Evolutionary conservation across 2,888 invertebrate genomes (phyloP).

Genomic region (Melanostoma scalare): DNA sequence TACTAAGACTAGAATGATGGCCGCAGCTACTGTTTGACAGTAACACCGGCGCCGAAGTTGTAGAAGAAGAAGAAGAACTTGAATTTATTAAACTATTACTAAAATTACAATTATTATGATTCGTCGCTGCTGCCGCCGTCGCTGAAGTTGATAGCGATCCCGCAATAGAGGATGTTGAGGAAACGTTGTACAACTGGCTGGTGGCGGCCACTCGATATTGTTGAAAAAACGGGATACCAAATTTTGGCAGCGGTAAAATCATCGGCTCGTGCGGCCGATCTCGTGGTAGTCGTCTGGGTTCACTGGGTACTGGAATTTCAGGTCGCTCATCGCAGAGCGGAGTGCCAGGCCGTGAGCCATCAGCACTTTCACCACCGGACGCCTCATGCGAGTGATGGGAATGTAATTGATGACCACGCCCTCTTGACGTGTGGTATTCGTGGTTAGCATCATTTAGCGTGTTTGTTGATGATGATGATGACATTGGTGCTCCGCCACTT

Average conservation of each 20-base stretch:
- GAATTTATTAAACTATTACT: constrained; percentile 74
- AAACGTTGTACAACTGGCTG: constrained; percentile 56
- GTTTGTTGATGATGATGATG: constrained; percentile 76
- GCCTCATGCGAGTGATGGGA: constrained; percentile 83
- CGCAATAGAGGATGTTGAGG: constrained; percentile 73
- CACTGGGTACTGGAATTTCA: constrained; percentile 86
- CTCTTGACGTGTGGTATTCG: constrained; percentile 82
- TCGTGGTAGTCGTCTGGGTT: constrained; percentile 88
- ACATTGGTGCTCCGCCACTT: constrained; percentile 52
- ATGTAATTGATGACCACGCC: constrained; percentile 83
- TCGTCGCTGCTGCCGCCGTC: constrained; percentile 52
- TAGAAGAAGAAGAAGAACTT: constrained; percentile 75
- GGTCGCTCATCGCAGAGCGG: constrained; percentile 92
- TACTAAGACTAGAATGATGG: constrained; percentile 82
- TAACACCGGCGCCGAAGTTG: constrained; percentile 74
- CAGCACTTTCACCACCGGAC: constrained; percentile 85
- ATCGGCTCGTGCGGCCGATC: constrained; percentile 87
- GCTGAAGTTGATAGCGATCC: constrained; percentile 69
- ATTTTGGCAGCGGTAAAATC: constrained; percentile 93
- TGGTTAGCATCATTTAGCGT: constrained; percentile 78
- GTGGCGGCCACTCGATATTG: constrained; percentile 78
- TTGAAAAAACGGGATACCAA: constrained; percentile 88
- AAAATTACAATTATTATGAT: constrained; percentile 70
- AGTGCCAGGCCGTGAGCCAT: constrained; percentile 92
- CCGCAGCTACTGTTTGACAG: constrained; percentile 77